A percentile compares a stretch with the other conserved stretches of the same genome.
phyloP scores from a whole-genome alignment of 2,888 invertebrate species.

The Galeopsomyia nigrocyanea region DNA sequence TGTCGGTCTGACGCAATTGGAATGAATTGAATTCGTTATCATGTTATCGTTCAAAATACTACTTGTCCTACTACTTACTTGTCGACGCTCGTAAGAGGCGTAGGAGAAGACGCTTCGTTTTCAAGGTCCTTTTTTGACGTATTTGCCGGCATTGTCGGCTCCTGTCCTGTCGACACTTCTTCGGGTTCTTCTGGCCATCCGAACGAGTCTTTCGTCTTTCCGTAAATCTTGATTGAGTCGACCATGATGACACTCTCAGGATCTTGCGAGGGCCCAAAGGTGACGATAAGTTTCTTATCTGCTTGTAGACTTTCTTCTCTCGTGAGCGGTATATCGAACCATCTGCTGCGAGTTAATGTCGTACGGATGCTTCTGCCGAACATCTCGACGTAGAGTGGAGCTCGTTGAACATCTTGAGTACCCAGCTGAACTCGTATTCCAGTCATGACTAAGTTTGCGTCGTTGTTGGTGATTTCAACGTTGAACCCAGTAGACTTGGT shows the following conservation, averaged over 20 bases:
- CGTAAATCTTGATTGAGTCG: slow-evolving; percentile 94
- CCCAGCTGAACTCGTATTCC: slow-evolving; percentile 90
- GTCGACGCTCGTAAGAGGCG: slow-evolving; percentile 74
- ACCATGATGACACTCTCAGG: slow-evolving; percentile 91
- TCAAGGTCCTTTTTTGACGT: slow-evolving; percentile 67
- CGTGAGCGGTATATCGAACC: slow-evolving; percentile 96
- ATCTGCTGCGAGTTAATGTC: slow-evolving; percentile 82
- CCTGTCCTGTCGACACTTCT: slow-evolving; percentile 72
- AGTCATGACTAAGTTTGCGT: slow-evolving; percentile 89
- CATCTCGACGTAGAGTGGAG: slow-evolving; percentile 84
- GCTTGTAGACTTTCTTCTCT: slow-evolving; percentile 93
- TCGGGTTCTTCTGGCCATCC: slow-evolving; percentile 98
- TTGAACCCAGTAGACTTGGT: slow-evolving; percentile 92
- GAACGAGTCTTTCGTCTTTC: slow-evolving; percentile 94
- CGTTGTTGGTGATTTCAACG: slow-evolving; percentile 89
- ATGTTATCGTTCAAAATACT: too few species aligned
- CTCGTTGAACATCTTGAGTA: slow-evolving; percentile 82
- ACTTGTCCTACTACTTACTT: slow-evolving; percentile 67
- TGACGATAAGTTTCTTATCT: slow-evolving; percentile 89
- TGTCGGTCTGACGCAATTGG: slow-evolving; percentile 62
- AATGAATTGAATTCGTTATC: slow-evolving; percentile 51
- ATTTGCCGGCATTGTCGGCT: slow-evolving; percentile 61
- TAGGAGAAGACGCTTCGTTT: slow-evolving; percentile 63
- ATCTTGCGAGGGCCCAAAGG: slow-evolving; percentile 88
- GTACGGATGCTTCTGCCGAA: slow-evolving; percentile 83